Conservation (phyloP, 2,888 invertebrate species). For the Balanococcus diminutus region DNA sequence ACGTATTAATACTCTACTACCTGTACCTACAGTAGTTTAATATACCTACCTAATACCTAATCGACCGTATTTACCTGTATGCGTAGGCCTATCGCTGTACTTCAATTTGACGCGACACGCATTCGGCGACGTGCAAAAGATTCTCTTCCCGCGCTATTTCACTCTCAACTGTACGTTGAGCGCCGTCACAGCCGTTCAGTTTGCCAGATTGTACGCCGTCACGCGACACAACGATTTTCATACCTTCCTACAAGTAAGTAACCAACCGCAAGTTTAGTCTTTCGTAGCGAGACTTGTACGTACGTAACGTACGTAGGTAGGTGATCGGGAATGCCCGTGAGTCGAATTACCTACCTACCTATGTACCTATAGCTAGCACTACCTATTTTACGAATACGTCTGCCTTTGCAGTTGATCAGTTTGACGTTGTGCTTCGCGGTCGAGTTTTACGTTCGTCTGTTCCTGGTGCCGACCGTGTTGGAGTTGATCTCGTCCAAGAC, state of each 20-base stretch:
- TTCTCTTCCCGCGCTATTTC: constrained; percentile 86
- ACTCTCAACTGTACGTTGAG: constrained; percentile 77
- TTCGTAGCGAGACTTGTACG: no score
- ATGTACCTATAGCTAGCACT: neutral
- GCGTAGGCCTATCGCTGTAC: constrained; percentile 82
- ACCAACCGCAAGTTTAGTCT: no score
- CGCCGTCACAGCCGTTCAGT: constrained; percentile 74
- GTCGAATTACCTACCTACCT: neutral
- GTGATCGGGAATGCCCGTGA: no score
- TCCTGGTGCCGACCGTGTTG: constrained; percentile 76
- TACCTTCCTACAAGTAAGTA: constrained; percentile 59
- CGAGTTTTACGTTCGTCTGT: constrained; percentile 77
- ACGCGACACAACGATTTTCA: constrained; percentile 58
- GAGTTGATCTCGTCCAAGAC: constrained; percentile 76
- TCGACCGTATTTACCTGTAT: no score
- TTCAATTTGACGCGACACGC: constrained; percentile 84
- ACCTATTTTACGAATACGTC: neutral
- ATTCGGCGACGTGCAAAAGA: constrained; percentile 85
- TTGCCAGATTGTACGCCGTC: constrained; percentile 69
- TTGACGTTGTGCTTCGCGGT: constrained; percentile 73
- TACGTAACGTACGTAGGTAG: no score
- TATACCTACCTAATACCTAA: no score
- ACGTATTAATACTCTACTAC: no score
- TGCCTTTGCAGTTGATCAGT: constrained; percentile 66
- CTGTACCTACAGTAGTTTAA: no score